Conservation (phyloP, 2,888 invertebrate genomes). For the Caenorhabditis becei region DNA sequence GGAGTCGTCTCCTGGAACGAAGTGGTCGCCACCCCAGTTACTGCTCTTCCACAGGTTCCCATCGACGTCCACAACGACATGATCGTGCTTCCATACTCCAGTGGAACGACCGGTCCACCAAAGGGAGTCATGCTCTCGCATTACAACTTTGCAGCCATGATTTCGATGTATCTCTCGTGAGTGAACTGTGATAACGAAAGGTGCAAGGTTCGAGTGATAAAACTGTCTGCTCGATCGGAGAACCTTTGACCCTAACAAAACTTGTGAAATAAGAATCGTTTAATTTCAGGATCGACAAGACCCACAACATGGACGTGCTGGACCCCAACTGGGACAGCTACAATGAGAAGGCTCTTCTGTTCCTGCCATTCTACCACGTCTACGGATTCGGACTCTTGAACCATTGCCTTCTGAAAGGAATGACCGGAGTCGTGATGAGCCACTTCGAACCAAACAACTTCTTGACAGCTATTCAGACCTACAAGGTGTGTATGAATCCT, state of each 20-base stretch:
- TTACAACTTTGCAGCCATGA: slow-evolving; percentile 74
- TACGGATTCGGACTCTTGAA: slow-evolving; percentile 75
- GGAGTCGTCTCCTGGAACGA: slow-evolving; percentile 66
- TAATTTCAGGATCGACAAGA: slow-evolving; percentile 59
- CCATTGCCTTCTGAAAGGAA: slow-evolving; percentile 66
- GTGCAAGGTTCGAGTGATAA: slow-evolving; percentile 5
- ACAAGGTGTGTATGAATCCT: slow-evolving; percentile 57
- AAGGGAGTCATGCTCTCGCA: slow-evolving; percentile 80
- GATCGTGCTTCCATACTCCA: slow-evolving; percentile 75
- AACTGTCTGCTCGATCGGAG: not conserved
- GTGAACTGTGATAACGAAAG: slow-evolving; percentile 27
- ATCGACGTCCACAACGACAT: slow-evolving; percentile 72
- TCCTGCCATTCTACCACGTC: slow-evolving; percentile 81
- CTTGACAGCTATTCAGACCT: slow-evolving; percentile 72
- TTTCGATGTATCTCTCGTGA: slow-evolving; percentile 69
- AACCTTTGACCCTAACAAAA: slow-evolving; percentile 7
- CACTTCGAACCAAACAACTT: slow-evolving; percentile 77
- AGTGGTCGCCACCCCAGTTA: slow-evolving; percentile 62
- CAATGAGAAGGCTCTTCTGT: slow-evolving; percentile 69
- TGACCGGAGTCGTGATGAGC: slow-evolving; percentile 74
- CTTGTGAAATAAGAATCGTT: slow-evolving; percentile 8
- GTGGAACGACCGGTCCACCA: slow-evolving; percentile 79
- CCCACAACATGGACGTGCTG: slow-evolving; percentile 55
- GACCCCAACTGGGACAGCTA: slow-evolving; percentile 70
- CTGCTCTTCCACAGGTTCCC: slow-evolving; percentile 57